phyloP scores from a whole-genome alignment of 2,888 invertebrate species.

The Embidobia sp. region DNA sequence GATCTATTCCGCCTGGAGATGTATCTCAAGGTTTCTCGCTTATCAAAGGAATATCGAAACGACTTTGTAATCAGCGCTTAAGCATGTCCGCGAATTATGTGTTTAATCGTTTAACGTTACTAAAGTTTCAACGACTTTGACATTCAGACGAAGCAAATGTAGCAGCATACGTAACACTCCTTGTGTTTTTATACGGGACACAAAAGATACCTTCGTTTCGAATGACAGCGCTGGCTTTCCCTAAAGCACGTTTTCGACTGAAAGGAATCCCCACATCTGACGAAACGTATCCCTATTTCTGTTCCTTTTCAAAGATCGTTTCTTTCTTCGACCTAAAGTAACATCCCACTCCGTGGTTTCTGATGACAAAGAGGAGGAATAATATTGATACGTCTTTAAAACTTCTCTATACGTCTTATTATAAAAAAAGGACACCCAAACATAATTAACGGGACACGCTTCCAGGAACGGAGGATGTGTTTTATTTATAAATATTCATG shows the following conservation, averaged over 20 bases:
- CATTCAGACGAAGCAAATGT: slow-evolving; percentile 10
- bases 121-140: slow-evolving; percentile 15
- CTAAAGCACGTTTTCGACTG: slow-evolving; percentile 33
- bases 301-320: slow-evolving; percentile 41
- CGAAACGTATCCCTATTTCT: slow-evolving; percentile 45
- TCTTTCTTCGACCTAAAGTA: slow-evolving; percentile 41
- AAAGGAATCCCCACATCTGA: slow-evolving; percentile 38
- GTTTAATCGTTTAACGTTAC: background rate
- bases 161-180: slow-evolving; percentile 26
- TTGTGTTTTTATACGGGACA: slow-evolving; percentile 33
- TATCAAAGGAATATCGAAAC: slow-evolving; percentile 19
- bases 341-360: slow-evolving; percentile 26
- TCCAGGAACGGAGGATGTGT: background rate
- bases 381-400: slow-evolving; percentile 48
- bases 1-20: slow-evolving; percentile 23
- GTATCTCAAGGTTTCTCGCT: slow-evolving; percentile 4
- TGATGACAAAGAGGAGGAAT: slow-evolving; percentile 34
- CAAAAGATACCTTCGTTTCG: slow-evolving; percentile 32
- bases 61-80: slow-evolving; percentile 5
- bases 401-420: background rate
- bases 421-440: background rate
- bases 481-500: background rate
- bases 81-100: slow-evolving; percentile 1
- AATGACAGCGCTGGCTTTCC: slow-evolving; percentile 28
- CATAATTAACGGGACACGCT: too few species aligned